A percentile compares a stretch with the other conserved stretches of the same genome.
Evolutionary conservation across 2,888 invertebrate genomes (phyloP).

Genomic region (Latrodectus hesperus): DNA sequence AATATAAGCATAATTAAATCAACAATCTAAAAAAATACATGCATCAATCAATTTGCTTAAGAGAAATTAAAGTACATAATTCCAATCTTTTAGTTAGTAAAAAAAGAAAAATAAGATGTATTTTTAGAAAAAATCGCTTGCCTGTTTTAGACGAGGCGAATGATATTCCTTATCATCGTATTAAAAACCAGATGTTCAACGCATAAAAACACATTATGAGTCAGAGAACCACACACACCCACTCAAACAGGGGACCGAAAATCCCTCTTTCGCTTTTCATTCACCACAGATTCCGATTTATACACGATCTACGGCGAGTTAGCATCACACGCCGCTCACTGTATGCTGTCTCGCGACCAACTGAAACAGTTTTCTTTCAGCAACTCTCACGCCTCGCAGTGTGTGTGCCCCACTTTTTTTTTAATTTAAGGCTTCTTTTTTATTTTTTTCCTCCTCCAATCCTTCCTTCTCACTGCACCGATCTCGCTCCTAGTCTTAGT

Average conservation of each 20-base stretch:
- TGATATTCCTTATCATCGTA: conserved; percentile 33
- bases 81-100: too few species aligned
- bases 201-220: conserved; percentile 54
- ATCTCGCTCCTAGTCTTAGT: conserved; percentile 15
- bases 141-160: neutral
- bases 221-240: conserved; percentile 49
- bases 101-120: too few species aligned
- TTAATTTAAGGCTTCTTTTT: too few species aligned
- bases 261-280: neutral
- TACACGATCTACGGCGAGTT: neutral
- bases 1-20: too few species aligned
- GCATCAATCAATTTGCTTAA: too few species aligned
- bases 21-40: too few species aligned
- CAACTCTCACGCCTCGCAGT: conserved; percentile 12
- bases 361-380: conserved; percentile 49
- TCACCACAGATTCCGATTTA: neutral
- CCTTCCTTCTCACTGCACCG: conserved; percentile 42
- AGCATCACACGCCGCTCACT: conserved; percentile 26
- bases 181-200: conserved; percentile 41
- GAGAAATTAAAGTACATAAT: too few species aligned
- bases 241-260: conserved; percentile 15
- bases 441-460: conserved; percentile 29
- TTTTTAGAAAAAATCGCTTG: too few species aligned
- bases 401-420: conserved; percentile 47
- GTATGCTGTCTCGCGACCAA: conserved; percentile 33